phyloP scores from a whole-genome alignment of 2,113 vertebrate genomes.

The Oryzias melastigma region DNA sequence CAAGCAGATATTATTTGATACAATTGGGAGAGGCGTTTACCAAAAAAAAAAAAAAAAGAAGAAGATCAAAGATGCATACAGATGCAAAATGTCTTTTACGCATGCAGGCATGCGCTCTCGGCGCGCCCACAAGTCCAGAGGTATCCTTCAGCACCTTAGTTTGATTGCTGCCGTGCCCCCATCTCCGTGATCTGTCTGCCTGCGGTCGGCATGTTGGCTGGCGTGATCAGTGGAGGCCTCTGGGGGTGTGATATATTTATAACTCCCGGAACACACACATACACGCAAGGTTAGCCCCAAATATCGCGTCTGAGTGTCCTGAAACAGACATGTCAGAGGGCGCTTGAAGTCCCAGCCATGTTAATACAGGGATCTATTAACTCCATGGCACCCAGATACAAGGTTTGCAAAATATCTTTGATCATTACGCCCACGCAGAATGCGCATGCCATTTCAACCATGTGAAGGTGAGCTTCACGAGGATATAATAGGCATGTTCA shows the following conservation, averaged over 20 bases:
- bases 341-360: conserved; percentile 62
- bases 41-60: conserved; percentile 10
- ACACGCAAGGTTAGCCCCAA: conserved; percentile 48
- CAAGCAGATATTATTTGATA: too few relatives aligned
- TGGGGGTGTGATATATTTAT: conserved; percentile 69
- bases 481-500: conserved; percentile 12
- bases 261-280: conserved; percentile 38
- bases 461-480: conserved; percentile 5
- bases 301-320: conserved; percentile 62
- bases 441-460: conserved; percentile 23
- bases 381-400: conserved; percentile 36
- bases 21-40: too few relatives aligned
- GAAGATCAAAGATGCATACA: conserved; percentile 39
- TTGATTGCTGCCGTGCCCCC: conserved; percentile 58
- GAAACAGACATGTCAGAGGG: conserved; percentile 69
- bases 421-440: conserved; percentile 42
- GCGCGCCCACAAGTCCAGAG: conserved; percentile 46
- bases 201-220: conserved; percentile 63
- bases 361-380: conserved; percentile 58
- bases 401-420: conserved; percentile 33
- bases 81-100: conserved; percentile 31
- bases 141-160: conserved; percentile 72
- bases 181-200: conserved; percentile 61
- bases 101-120: conserved; percentile 14
- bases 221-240: conserved; percentile 41